These are phyloP conservation scores for Chunga burmeisteri DNA, from an alignment of 2,113 vertebrate species.

Conservation along the genomic window DNA sequence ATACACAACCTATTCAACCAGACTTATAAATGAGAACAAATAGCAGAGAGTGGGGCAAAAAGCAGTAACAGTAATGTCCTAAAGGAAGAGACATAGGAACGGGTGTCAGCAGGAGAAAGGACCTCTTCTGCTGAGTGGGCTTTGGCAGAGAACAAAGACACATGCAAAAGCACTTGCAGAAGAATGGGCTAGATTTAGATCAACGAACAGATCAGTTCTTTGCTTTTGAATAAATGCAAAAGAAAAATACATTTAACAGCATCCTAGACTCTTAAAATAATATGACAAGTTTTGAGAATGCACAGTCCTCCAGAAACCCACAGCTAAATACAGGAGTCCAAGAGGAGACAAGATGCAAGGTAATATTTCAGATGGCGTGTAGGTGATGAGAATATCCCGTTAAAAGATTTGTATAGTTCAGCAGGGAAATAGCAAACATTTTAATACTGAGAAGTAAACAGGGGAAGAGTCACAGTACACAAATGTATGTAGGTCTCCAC, in stretches of 20 bases:
- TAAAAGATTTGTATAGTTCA: background rate
- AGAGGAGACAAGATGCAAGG: background rate
- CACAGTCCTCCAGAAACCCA: background rate
- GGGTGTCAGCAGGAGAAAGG: conserved; percentile 4
- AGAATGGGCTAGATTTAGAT: background rate
- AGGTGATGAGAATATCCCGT: background rate
- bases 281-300: background rate
- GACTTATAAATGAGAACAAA: background rate
- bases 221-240: background rate
- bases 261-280: background rate
- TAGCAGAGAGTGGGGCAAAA: background rate
- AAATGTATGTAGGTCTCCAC: background rate
- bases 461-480: background rate
- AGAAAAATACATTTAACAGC: background rate
- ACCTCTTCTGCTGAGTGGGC: background rate
- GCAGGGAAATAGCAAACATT: background rate
- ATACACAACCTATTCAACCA: background rate
- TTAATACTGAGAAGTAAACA: background rate
- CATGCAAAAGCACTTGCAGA: background rate
- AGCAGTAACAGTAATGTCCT: background rate
- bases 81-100: background rate
- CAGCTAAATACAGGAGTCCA: background rate
- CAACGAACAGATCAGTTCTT: conserved; percentile 8
- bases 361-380: background rate
- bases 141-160: background rate